These are phyloP conservation scores for Sphenopsis melanotis DNA, from an alignment of 2,797 vertebrate species.

Conservation along the genomic window DNA sequence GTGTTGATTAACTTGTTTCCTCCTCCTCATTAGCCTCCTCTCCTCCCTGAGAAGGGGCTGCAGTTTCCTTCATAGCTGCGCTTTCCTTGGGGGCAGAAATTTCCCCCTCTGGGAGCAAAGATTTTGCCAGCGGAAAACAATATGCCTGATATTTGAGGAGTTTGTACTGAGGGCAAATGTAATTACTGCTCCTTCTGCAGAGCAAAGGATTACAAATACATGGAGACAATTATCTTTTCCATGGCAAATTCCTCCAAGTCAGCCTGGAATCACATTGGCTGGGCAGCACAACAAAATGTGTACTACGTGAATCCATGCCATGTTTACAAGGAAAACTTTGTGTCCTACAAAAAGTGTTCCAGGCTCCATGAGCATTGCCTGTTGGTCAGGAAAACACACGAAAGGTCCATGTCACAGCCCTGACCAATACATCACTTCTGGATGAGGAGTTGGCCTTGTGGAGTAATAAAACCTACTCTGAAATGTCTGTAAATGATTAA, in stretches of 20 bases:
- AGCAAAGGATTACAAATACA: not conserved
- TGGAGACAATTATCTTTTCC: slow-evolving; percentile 14
- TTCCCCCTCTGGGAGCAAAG: not conserved
- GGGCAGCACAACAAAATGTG: not conserved
- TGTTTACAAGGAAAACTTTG: not conserved
- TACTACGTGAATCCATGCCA: not conserved
- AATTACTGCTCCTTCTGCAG: slow-evolving; percentile 6
- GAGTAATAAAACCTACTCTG: slow-evolving; percentile 13
- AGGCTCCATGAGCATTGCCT: not conserved
- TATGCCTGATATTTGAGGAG: not conserved
- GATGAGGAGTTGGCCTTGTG: not conserved
- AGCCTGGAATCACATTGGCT: not conserved
- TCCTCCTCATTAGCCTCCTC: not conserved
- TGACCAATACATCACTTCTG: not conserved
- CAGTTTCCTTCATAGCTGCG: not conserved
- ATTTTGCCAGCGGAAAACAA: slow-evolving; percentile 1
- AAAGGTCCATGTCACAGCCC: not conserved
- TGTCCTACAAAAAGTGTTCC: not conserved
- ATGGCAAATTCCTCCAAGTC: not conserved
- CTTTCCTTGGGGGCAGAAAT: not conserved
- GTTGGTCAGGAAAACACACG: not conserved
- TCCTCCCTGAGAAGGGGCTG: not conserved
- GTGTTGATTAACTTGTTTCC: slow-evolving; percentile 7
- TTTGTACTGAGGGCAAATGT: not conserved
- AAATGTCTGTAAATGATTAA: slow-evolving; percentile 67